These are phyloP conservation scores for Lycopodina hypogea DNA, from an alignment of 37 sponge, comb jelly and placozoan genomes.

Conservation along the genomic window DNA sequence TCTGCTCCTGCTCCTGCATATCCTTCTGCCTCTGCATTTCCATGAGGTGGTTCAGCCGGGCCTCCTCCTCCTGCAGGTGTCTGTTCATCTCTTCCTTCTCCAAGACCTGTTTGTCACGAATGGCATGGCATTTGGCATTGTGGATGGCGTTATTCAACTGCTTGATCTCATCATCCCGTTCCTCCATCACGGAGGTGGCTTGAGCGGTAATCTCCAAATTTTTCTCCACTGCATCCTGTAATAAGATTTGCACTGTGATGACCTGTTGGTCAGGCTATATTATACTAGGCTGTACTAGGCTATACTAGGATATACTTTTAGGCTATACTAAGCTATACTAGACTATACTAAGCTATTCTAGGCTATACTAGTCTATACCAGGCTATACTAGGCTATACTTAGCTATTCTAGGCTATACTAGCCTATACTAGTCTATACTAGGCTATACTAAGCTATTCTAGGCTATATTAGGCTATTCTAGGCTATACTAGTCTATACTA, in stretches of 20 bases:
- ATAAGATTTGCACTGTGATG: neutral
- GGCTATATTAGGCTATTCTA: too few species aligned
- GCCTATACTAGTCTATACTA: too few species aligned
- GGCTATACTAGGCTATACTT: too few species aligned
- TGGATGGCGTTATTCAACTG: constrained; percentile 94
- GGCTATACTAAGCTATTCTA: too few species aligned
- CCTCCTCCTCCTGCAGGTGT: constrained; percentile 79
- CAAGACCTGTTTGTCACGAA: constrained; percentile 91
- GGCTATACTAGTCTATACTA: too few species aligned
- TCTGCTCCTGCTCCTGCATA: constrained; percentile 77
- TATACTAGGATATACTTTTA: too few species aligned
- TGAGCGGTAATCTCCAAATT: constrained; percentile 50
- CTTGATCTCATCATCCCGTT: constrained; percentile 99
- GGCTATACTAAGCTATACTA: too few species aligned
- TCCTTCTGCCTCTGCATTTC: constrained; percentile 83
- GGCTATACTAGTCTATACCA: too few species aligned
- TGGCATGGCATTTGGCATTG: constrained; percentile 99
- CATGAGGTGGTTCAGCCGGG: constrained; percentile 92
- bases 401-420: too few species aligned
- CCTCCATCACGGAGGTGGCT: constrained; percentile 74
- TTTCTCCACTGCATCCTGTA: constrained; percentile 60
- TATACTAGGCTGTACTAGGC: neutral
- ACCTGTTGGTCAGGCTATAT: neutral
- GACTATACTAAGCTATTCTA: too few species aligned
- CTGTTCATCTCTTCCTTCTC: constrained; percentile 82